Evolutionary conservation across 1,140 invertebrate species (phyloP).

Genomic region (Piezodorus guildinii): DNA sequence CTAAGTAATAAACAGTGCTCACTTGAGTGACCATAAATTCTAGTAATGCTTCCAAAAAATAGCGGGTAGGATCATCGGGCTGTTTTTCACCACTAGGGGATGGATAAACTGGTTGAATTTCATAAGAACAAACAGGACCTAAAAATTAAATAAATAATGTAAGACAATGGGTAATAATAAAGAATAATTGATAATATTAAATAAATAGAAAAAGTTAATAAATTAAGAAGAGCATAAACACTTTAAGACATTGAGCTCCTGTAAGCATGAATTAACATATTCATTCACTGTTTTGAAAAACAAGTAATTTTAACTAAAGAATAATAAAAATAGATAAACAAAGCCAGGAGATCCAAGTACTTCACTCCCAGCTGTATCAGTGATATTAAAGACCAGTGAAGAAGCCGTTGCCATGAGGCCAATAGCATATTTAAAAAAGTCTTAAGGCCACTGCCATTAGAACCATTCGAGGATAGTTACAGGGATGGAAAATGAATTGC

Average conservation of each 20-base stretch:
- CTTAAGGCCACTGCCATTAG: too few relatives aligned
- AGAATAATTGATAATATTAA: neutral
- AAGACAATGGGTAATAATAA: neutral
- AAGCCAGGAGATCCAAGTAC: too few relatives aligned
- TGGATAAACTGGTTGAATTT: slow-evolving; percentile 71
- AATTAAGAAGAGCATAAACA: neutral
- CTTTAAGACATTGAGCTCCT: neutral
- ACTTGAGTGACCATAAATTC: slow-evolving; percentile 84
- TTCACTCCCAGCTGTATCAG: too few relatives aligned
- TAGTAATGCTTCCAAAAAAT: slow-evolving; percentile 77
- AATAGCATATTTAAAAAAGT: too few relatives aligned
- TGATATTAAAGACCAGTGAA: too few relatives aligned
- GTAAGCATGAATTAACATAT: too few relatives aligned
- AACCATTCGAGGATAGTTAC: too few relatives aligned
- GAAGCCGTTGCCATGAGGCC: too few relatives aligned
- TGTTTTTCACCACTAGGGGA: slow-evolving; percentile 73
- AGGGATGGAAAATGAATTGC: too few relatives aligned
- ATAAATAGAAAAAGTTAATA: neutral
- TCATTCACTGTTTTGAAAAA: too few relatives aligned
- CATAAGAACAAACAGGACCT: slow-evolving; percentile 64
- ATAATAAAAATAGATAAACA: too few relatives aligned
- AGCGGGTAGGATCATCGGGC: slow-evolving; percentile 76
- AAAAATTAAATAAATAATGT: neutral
- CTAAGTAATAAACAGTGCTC: slow-evolving; percentile 47
- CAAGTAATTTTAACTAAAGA: too few relatives aligned